Base-by-base conservation (phyloP, 2,113 vertebrate species). In the Sylvietta virens region DNA sequence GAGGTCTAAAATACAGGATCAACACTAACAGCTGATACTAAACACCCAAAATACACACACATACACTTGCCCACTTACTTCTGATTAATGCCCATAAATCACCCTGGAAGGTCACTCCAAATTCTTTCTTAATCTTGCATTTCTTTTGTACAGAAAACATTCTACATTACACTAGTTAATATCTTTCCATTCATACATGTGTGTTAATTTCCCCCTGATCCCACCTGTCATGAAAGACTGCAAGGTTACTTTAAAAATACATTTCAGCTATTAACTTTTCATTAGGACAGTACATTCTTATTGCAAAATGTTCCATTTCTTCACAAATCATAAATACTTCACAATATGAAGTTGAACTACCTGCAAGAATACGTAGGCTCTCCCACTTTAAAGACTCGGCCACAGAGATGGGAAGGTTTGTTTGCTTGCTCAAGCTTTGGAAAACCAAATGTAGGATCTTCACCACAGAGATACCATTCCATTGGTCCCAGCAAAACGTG, bases 281-380 rank as follows among this genome's bases (percentile, higher is more conserved):
- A 48, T 37, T 26, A 83, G 24, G 33, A 82, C 44, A 86, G 21
- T 21, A 58, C 15, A 80, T n/a, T 72, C 61, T 61, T 28, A 42
- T 2, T 8, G 9, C 62, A 69, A 87, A 60, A 37, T 4, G 1
- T 76, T 77, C 61, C 28, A 57, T 6, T 4, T 69, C 15, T 51
- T 69, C 56, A 51, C 12, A 78, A 73, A 90, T 39, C 44, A 84
- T 69, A 81, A 92, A 83, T 81, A 85, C 2, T 79, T 70, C 65
- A 77, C 66, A 95, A 86, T 8, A 20, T 10, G 6, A 57, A 31
- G 45, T 3, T 67, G 76, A 81, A 61, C 71, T 98, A 99, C 99
- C 99, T 99, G 99, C 99, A 99, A 81, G 99, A 99, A 93, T 99
- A 99, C 0, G 99, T 99, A 95, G 99, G 99, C 67, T 99, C 99